phyloP scores from a whole-genome alignment of 2,113 vertebrate species.

The Trinectes maculatus region DNA sequence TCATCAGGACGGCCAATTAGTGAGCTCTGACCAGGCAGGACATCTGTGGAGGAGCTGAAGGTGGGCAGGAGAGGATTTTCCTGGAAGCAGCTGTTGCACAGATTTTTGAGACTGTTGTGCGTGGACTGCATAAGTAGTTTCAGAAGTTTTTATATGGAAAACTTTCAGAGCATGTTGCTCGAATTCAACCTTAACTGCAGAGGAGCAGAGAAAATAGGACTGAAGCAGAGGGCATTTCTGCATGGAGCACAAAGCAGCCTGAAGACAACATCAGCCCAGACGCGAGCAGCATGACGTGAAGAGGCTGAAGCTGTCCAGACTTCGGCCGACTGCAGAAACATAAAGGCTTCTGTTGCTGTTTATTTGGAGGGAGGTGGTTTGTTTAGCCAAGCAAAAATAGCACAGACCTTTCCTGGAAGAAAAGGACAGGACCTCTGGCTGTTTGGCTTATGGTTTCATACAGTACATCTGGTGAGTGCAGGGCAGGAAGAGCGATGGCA shows the following conservation, averaged over 20 bases:
- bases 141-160: not conserved
- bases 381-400: conserved; percentile 67
- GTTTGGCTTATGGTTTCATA: conserved; percentile 65
- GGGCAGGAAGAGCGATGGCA: conserved; percentile 12
- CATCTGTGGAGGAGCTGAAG: conserved; percentile 17
- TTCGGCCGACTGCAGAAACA: conserved; percentile 41
- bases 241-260: conserved; percentile 12
- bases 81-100: conserved; percentile 37
- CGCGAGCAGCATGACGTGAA: conserved; percentile 19
- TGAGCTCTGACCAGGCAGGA: conserved; percentile 37
- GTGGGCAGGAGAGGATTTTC: conserved; percentile 9
- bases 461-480: conserved; percentile 59
- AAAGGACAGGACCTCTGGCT: conserved; percentile 54
- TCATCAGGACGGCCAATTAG: conserved; percentile 66
- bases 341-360: conserved; percentile 60
- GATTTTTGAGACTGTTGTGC: not conserved
- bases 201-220: not conserved
- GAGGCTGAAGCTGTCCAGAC: conserved; percentile 37
- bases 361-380: conserved; percentile 60
- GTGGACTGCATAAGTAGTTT: conserved; percentile 13
- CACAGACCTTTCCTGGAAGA: conserved; percentile 50
- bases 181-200: conserved; percentile 2
- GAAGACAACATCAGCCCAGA: conserved; percentile 10
- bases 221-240: not conserved
- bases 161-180: not conserved